Conservation (phyloP, 1,140 invertebrate genomes). For the Heliconius nattereri region DNA sequence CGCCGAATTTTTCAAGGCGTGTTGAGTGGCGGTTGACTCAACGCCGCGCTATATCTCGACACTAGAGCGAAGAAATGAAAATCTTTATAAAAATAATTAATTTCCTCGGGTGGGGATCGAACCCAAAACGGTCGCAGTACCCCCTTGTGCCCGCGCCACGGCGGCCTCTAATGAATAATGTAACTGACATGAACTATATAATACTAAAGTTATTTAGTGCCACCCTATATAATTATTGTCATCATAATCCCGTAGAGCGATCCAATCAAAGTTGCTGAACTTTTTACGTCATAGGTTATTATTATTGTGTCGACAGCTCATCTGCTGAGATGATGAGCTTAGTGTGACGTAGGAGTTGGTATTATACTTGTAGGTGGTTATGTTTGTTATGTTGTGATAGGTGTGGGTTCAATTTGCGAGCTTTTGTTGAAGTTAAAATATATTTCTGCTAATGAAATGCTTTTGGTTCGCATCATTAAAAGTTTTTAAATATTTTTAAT, state of each 20-base stretch:
- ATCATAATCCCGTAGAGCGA: constrained; percentile 33
- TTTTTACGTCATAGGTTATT: constrained; percentile 43
- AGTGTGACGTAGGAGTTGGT: constrained; percentile 20
- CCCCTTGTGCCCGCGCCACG: neutral
- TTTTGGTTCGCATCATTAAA: no score
- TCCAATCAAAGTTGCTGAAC: constrained; percentile 60
- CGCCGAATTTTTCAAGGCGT: no score
- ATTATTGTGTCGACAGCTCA: constrained; percentile 43
- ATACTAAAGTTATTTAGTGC: constrained; percentile 5
- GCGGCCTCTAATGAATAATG: neutral
- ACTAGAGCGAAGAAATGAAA: no score
- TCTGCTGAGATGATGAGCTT: constrained; percentile 15
- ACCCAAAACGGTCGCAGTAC: neutral
- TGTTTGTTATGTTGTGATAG: neutral
- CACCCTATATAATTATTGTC: constrained; percentile 25
- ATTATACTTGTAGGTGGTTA: neutral
- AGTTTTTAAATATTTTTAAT: no score
- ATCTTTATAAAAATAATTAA: no score
- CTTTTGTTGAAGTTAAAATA: no score
- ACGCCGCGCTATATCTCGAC: no score
- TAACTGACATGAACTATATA: neutral
- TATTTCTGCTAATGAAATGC: no score
- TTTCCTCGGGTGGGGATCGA: no score
- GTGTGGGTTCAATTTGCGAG: neutral
- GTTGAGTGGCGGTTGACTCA: no score